phyloP scores from a whole-genome alignment of 2,113 vertebrate species.

The Ondatra zibethicus region DNA sequence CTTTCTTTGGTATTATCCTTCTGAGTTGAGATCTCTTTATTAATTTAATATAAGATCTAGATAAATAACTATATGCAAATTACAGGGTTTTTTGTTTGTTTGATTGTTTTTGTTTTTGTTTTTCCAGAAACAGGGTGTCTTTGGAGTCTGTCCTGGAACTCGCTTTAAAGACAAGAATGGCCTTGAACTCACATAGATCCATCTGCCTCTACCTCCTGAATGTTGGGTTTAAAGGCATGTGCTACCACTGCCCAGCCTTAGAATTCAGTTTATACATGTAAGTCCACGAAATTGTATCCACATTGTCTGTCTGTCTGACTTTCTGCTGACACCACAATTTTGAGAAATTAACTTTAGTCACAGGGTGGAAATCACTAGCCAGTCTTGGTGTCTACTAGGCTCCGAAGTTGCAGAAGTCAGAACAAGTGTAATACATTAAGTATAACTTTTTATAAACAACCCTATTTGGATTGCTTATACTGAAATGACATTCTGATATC shows the following conservation, averaged over 20 bases:
- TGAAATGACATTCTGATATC: not conserved
- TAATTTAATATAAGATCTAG: not conserved
- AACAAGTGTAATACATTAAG: accelerated
- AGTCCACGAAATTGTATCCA: not conserved
- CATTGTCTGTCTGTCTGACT: not conserved
- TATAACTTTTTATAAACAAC: not conserved
- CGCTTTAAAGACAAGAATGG: too few species aligned
- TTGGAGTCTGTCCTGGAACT: too few species aligned
- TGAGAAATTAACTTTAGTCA: not conserved
- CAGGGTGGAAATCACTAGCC: not conserved
- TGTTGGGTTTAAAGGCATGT: too few species aligned
- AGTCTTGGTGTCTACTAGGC: not conserved
- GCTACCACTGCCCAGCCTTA: too few species aligned
- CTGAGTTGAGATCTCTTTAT: not conserved
- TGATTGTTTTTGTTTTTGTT: too few species aligned
- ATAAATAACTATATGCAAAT: not conserved
- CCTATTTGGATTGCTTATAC: not conserved
- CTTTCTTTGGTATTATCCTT: not conserved
- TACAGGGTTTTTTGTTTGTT: too few species aligned
- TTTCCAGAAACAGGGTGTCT: too few species aligned
- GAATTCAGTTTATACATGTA: not conserved
- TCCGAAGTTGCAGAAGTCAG: not conserved
- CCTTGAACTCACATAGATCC: too few species aligned
- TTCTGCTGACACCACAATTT: not conserved
- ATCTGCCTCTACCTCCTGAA: too few species aligned